Evolutionary conservation across 2,797 vertebrate genomes (phyloP).

Genomic region (Pygocentrus nattereri): DNA sequence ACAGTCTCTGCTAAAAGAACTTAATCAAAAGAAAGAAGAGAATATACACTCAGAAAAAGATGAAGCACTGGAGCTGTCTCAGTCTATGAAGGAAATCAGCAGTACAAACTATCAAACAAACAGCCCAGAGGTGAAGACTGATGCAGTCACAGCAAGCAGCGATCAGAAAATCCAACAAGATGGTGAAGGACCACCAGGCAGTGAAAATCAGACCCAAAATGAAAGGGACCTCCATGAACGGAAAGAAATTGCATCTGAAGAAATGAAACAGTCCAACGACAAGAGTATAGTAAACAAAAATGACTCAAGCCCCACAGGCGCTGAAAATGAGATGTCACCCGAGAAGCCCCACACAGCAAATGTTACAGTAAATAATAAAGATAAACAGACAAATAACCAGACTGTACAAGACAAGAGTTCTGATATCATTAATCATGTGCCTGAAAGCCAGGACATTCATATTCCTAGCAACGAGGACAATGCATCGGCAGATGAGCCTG

Average conservation of each 20-base stretch:
- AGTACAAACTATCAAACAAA: not conserved
- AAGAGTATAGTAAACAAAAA: not conserved
- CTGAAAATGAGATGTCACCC: constrained; percentile 10
- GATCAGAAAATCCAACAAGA: constrained; percentile 4
- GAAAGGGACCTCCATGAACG: constrained; percentile 1
- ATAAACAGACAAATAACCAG: constrained; percentile 18
- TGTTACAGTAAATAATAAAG: constrained; percentile 11
- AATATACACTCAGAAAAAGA: constrained; percentile 10
- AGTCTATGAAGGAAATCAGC: constrained; percentile 8
- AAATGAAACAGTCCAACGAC: constrained; percentile 24
- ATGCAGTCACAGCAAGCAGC: constrained; percentile 7
- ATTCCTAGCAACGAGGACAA: constrained; percentile 43
- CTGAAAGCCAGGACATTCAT: constrained; percentile 27
- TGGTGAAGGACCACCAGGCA: not conserved
- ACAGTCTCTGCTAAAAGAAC: constrained; percentile 1
- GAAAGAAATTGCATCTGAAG: not conserved
- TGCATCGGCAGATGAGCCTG: constrained; percentile 48
- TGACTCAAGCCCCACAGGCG: not conserved
- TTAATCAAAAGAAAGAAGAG: constrained; percentile 6
- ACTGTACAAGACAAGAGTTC: constrained; percentile 18
- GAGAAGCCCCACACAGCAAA: not conserved
- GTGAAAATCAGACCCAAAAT: constrained; percentile 8
- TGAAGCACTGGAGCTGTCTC: not conserved
- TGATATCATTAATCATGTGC: constrained; percentile 13
- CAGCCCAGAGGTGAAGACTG: not conserved